Evolutionary conservation across 2,113 vertebrate species (phyloP).

Genomic region (Thoracochromis brauschi): DNA sequence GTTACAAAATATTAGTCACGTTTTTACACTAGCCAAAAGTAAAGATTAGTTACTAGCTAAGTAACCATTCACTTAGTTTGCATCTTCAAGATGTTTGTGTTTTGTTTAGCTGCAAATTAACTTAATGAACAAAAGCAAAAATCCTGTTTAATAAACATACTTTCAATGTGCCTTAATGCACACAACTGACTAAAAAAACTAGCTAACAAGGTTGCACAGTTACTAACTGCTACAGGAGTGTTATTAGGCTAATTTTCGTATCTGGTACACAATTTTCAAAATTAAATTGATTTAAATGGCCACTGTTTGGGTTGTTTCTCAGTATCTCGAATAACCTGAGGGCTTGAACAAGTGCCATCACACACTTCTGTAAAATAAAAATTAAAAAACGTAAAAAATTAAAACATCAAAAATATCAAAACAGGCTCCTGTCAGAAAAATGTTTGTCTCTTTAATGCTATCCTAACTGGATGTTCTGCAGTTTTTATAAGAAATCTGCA

Average conservation of each 20-base stretch:
- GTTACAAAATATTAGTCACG: not conserved
- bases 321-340: not conserved
- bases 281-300: not conserved
- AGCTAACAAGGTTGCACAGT: not conserved
- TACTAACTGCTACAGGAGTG: not conserved
- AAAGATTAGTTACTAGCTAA: not conserved
- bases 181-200: not conserved
- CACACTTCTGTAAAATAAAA: not conserved
- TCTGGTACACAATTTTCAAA: not conserved
- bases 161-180: not conserved
- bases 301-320: not conserved
- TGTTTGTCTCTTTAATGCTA: not conserved
- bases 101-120: not conserved
- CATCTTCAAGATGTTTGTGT: not conserved
- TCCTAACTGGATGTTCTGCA: not conserved
- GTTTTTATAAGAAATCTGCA: not conserved
- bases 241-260: not conserved
- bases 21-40: not conserved
- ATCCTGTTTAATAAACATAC: not conserved
- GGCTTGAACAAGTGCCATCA: not conserved
- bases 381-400: not conserved
- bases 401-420: not conserved
- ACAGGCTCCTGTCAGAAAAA: not conserved
- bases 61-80: not conserved
- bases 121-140: not conserved